These are phyloP conservation scores for Penaeus indicus DNA, from an alignment of 1,140 invertebrate species.

Conservation along the genomic window DNA sequence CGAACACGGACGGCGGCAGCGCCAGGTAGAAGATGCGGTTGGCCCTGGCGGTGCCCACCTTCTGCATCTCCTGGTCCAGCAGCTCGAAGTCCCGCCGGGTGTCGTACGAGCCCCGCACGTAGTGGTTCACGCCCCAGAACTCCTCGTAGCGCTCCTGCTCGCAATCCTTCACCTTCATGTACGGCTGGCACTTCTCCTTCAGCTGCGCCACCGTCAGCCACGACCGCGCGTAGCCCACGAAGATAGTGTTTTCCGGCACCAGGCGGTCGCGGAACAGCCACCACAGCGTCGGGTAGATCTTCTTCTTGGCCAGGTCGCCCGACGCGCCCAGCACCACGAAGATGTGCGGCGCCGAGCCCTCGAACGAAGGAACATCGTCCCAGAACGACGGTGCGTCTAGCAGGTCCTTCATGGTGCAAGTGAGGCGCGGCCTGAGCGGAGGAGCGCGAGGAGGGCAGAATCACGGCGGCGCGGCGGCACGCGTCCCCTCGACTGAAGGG, in stretches of 20 bases:
- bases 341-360: slow-evolving; percentile 44
- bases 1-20: slow-evolving; percentile 95
- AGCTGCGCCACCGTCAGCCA: slow-evolving; percentile 83
- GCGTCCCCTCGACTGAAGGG: not conserved
- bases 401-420: slow-evolving; percentile 38
- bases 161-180: slow-evolving; percentile 83
- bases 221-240: slow-evolving; percentile 95
- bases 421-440: slow-evolving; percentile 35
- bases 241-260: slow-evolving; percentile 87
- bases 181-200: slow-evolving; percentile 80
- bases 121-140: slow-evolving; percentile 91
- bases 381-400: no score
- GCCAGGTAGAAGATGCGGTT: slow-evolving; percentile 98
- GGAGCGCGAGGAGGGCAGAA: slow-evolving; percentile 14
- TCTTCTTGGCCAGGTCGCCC: slow-evolving; percentile 98
- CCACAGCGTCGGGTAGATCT: slow-evolving; percentile 99
- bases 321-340: slow-evolving; percentile 66
- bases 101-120: slow-evolving; percentile 89
- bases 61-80: slow-evolving; percentile 80
- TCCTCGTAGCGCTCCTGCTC: slow-evolving; percentile 84
- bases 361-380: not conserved
- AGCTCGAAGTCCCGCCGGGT: slow-evolving; percentile 82
- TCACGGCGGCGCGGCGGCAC: not conserved
- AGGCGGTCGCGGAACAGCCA: slow-evolving; percentile 92
- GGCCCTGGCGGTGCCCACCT: slow-evolving; percentile 72